These are phyloP conservation scores for Popillia japonica DNA, from an alignment of 1,140 invertebrate genomes.

Conservation along the genomic window DNA sequence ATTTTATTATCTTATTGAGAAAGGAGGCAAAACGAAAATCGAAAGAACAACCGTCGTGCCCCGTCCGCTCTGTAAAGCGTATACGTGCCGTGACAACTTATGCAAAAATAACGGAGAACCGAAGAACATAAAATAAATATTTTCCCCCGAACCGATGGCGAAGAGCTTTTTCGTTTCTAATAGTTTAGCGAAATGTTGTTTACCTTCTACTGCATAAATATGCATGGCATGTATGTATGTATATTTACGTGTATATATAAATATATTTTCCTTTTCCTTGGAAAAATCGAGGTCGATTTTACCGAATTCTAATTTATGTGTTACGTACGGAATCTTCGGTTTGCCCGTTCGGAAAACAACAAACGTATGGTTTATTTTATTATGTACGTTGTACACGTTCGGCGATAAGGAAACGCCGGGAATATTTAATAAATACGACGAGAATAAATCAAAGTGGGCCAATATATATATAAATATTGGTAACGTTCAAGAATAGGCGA, in stretches of 20 bases:
- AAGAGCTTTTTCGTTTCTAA: not conserved
- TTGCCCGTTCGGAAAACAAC: not conserved
- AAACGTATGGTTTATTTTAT: not conserved
- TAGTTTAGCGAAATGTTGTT: constrained; percentile 13
- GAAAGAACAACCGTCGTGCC: not conserved
- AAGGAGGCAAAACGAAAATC: not conserved
- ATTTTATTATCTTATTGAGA: constrained; percentile 32
- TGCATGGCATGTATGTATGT: not conserved
- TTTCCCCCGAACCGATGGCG: not conserved
- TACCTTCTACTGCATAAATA: constrained; percentile 20
- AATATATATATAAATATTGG: not conserved
- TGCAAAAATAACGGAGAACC: constrained; percentile 14
- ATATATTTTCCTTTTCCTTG: not conserved
- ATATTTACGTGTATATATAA: not conserved
- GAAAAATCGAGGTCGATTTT: not conserved
- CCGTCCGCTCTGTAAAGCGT: not conserved
- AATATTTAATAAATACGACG: not conserved
- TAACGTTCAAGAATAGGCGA: not conserved
- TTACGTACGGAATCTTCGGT: not conserved
- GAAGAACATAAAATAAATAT: not conserved
- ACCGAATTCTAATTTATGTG: not conserved
- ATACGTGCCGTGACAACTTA: constrained; percentile 22
- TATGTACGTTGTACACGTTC: not conserved
- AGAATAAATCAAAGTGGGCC: not conserved
- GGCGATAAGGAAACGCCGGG: not conserved